phyloP scores from a whole-genome alignment of 2,797 vertebrate species.

The Macrochelys suwanniensis region DNA sequence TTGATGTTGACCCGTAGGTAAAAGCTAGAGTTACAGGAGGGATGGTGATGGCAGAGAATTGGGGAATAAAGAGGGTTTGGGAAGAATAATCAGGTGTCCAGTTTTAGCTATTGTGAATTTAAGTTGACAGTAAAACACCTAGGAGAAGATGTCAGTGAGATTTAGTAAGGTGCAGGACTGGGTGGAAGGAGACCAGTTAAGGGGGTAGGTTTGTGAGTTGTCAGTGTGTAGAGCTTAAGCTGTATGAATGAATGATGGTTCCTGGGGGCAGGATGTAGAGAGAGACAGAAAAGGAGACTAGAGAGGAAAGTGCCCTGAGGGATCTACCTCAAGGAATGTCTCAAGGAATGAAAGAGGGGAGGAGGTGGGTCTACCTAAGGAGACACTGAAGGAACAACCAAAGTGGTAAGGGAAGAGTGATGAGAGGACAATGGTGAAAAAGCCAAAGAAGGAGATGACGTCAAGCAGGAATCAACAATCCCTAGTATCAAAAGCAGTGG shows the following conservation, averaged over 20 bases:
- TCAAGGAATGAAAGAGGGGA: background rate
- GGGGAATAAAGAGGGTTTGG: background rate
- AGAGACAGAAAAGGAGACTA: background rate
- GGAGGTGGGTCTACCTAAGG: background rate
- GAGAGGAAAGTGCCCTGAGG: background rate
- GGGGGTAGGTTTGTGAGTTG: background rate
- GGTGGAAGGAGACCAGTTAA: background rate
- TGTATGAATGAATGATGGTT: background rate
- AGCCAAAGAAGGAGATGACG: background rate
- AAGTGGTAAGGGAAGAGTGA: background rate
- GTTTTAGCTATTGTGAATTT: background rate
- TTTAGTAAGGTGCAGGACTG: background rate
- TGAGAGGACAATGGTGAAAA: background rate
- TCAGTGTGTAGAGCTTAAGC: background rate
- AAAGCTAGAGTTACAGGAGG: background rate
- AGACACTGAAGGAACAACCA: background rate
- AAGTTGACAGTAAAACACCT: background rate
- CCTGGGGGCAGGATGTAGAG: background rate
- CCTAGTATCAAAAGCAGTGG: background rate
- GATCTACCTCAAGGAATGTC: background rate
- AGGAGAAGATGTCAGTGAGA: background rate
- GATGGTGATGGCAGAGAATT: background rate
- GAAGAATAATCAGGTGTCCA: background rate
- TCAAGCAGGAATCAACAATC: background rate
- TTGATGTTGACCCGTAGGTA: background rate